phyloP scores from a whole-genome alignment of 2,797 vertebrate species.

The Schizothorax lantsangensis region DNA sequence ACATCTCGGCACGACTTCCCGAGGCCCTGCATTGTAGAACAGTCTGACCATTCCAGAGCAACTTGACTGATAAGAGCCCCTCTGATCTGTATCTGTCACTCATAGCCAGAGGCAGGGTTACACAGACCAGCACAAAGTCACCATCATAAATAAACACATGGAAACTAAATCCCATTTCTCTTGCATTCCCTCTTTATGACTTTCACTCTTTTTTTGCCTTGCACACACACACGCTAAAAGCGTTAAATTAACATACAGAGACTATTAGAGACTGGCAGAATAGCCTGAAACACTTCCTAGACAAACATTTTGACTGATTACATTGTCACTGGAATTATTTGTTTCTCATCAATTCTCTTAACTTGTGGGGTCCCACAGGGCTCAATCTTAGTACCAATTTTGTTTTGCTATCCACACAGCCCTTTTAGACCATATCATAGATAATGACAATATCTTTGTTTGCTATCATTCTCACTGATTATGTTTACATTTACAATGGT shows the following conservation, averaged over 20 bases:
- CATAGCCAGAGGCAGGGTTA: constrained; percentile 71
- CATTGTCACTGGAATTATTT: constrained; percentile 18
- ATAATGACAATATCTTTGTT: constrained; percentile 50
- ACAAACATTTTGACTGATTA: constrained; percentile 47
- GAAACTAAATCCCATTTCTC: constrained; percentile 23
- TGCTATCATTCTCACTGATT: constrained; percentile 47
- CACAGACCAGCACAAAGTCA: constrained; percentile 48
- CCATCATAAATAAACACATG: constrained; percentile 54
- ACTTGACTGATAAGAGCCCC: constrained; percentile 72
- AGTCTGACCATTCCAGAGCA: constrained; percentile 59
- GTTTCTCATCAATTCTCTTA: constrained; percentile 41
- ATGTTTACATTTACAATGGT: constrained; percentile 6
- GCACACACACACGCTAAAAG: constrained; percentile 15
- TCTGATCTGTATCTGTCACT: constrained; percentile 81
- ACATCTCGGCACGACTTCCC: constrained; percentile 55
- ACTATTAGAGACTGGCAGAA: constrained; percentile 14
- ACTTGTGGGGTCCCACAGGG: constrained; percentile 51
- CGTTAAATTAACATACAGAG: neutral
- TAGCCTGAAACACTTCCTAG: constrained; percentile 30
- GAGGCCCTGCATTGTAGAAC: constrained; percentile 45
- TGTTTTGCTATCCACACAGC: constrained; percentile 10
- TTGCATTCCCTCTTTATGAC: constrained; percentile 21
- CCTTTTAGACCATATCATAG: constrained; percentile 19
- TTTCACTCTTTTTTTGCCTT: constrained; percentile 30
- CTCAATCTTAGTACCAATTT: constrained; percentile 42